phyloP scores from a whole-genome alignment of 2,113 vertebrate species.

The Nesogale talazaci region DNA sequence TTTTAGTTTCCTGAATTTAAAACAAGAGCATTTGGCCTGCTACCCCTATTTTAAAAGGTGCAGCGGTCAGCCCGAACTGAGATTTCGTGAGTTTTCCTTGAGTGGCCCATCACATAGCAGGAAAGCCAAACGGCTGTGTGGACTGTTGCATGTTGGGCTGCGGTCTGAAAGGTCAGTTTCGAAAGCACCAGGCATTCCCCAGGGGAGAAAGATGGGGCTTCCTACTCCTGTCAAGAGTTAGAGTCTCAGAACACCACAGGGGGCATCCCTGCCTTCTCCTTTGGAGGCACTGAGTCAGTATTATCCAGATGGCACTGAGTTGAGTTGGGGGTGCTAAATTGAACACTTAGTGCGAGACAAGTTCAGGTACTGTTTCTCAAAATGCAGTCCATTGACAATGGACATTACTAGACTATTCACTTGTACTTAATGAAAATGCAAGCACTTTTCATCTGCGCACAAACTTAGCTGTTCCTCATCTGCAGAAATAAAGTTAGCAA shows the following conservation, averaged over 20 bases:
- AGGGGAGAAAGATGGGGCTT: too few relatives aligned
- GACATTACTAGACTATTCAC: neutral
- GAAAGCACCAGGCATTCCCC: too few relatives aligned
- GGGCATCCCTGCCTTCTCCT: too few relatives aligned
- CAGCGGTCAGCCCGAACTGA: too few relatives aligned
- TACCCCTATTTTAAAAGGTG: neutral
- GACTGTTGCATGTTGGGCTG: neutral
- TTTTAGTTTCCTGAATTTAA: neutral
- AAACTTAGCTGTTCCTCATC: neutral
- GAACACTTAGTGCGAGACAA: neutral
- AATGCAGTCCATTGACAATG: too few relatives aligned
- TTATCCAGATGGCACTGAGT: too few relatives aligned
- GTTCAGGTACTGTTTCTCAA: neutral
- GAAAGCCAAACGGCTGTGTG: fast-evolving
- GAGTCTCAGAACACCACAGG: too few relatives aligned
- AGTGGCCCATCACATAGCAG: fast-evolving
- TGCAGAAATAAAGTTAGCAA: too few relatives aligned
- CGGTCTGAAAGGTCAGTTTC: too few relatives aligned
- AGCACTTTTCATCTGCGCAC: neutral
- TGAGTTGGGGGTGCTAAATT: neutral
- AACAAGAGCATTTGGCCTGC: neutral
- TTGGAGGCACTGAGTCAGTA: too few relatives aligned
- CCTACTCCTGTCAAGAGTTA: too few relatives aligned
- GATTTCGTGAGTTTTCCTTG: too few relatives aligned
- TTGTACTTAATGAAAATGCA: neutral